Base-by-base conservation (phyloP, 2,888 invertebrate species). In the Ptychoptera contaminata region DNA sequence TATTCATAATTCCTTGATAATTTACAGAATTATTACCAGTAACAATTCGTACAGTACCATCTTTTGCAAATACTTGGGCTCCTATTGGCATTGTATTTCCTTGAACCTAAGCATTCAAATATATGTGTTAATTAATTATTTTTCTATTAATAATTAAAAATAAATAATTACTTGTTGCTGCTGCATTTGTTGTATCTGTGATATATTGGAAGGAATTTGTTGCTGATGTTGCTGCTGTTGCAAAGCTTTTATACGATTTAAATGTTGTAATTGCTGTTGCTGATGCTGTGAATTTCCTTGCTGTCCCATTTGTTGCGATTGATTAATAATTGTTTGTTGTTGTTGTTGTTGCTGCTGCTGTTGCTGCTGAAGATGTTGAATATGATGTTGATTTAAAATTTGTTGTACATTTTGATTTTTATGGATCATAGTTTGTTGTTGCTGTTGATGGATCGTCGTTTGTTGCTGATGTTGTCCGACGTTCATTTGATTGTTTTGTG, bases 41-140 rank as follows among this genome's bases (percentile, higher is more conserved):
- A 48, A 80, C 76, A 49, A 79, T 71, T 48, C 79, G 79, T 39
- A 77, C 69, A 40, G 76, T 73, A 12, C 72, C 73, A 53, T 73
- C 73, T 0, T 68, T 67, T 3, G 72, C 68, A 52, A 72, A 58
- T 38, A 74, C 57, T 50, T 68, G 65, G 1, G 72, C 71, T 16
- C 73, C 73, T 3, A 70, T 68, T 16, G 66, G 64, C 65, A 74
- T 69, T 5, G 73, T 70, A 47, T 71, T 62, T 10, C 73, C 68
- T 56, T 79, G 77, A 40, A 79, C 75, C 59, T 75, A 65, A 64
- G n/a, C n/a, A 69, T 69, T 56, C 66, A 67, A 42, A 35, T 35
- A 11, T 11, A 9, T 35, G n/a, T 11, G 35, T 30, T 30, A 30
- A 30, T 7, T 11, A 32, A 32, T n/a, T 3, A 32, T 7, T 32